Percentiles rank a stretch among this genome's conserved stretches.
Conservation (phyloP, 53 echinoderm and acorn worm genomes). For the Arbacia lixula region DNA sequence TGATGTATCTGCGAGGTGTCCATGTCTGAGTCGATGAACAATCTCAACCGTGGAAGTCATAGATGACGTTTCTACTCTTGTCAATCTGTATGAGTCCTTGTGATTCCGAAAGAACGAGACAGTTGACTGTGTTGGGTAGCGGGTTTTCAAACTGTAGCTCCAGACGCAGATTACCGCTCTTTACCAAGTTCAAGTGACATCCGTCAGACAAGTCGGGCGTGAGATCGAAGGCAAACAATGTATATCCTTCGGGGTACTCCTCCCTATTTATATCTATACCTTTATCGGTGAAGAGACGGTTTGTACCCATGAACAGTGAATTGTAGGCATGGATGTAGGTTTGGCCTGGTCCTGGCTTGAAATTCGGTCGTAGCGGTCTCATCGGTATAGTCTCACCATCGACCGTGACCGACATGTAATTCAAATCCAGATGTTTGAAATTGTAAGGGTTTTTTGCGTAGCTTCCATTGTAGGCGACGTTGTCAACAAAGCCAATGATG, state of each 20-base stretch:
- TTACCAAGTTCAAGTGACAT: slow-evolving; percentile 69
- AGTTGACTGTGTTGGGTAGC: slow-evolving; percentile 61
- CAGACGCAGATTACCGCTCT: slow-evolving; percentile 68
- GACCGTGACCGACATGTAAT: slow-evolving; percentile 56
- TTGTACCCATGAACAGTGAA: slow-evolving; percentile 59
- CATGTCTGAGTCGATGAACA: slow-evolving; percentile 13
- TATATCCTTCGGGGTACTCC: slow-evolving; percentile 73
- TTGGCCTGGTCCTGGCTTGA: slow-evolving; percentile 9
- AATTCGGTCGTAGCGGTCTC: slow-evolving; percentile 46
- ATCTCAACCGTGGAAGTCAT: slow-evolving; percentile 43
- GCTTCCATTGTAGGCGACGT: slow-evolving; percentile 63
- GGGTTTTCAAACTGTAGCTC: slow-evolving; percentile 66
- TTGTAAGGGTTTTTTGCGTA: slow-evolving; percentile 39
- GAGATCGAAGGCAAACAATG: slow-evolving; percentile 73
- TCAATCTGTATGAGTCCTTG: slow-evolving; percentile 69
- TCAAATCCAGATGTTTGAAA: slow-evolving; percentile 28
- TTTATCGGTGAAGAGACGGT: slow-evolving; percentile 51
- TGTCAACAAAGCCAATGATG: slow-evolving; percentile 61
- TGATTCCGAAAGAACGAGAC: slow-evolving; percentile 63
- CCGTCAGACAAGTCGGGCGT: slow-evolving; percentile 72
- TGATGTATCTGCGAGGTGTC: slow-evolving; percentile 46
- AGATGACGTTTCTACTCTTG: slow-evolving; percentile 62
- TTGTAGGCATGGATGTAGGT: slow-evolving; percentile 65
- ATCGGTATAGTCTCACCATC: slow-evolving; percentile 58
- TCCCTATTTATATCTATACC: slow-evolving; percentile 69